Evolutionary conservation across 2,113 vertebrate genomes (phyloP).

Genomic region (Climacteris rufus): DNA sequence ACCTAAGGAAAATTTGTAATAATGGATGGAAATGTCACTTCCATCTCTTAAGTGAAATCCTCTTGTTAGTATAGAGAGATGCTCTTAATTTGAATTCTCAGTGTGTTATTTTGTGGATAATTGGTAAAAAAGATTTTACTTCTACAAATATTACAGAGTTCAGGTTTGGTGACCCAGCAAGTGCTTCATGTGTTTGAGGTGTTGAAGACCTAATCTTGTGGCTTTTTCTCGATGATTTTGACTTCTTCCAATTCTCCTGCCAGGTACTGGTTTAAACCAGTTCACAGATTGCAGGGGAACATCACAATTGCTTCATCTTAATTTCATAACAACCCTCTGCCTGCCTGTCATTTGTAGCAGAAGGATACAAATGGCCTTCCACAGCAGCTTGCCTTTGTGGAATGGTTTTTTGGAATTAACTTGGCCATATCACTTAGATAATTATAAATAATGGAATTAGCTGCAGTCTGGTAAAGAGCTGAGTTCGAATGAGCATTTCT

Average conservation of each 20-base stretch:
- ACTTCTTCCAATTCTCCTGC: neutral
- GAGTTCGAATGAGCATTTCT: slow-evolving; percentile 46
- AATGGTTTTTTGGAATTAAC: slow-evolving; percentile 40
- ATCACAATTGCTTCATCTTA: neutral
- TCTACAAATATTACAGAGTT: neutral
- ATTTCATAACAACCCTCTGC: neutral
- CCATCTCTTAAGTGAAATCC: neutral
- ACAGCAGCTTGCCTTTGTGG: neutral
- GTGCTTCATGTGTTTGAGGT: neutral
- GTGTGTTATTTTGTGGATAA: neutral
- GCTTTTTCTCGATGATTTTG: neutral
- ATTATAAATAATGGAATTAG: slow-evolving; percentile 67
- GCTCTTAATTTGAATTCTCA: neutral
- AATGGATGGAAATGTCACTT: neutral
- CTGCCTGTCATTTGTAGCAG: neutral
- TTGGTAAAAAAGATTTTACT: neutral
- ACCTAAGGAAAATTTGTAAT: neutral
- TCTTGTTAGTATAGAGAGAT: neutral
- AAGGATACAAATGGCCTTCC: neutral
- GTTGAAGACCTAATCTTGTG: neutral
- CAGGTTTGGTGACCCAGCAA: neutral
- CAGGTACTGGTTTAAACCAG: neutral
- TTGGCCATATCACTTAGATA: neutral
- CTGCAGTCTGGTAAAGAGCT: slow-evolving; percentile 32
- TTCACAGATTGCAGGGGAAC: neutral